Conservation (phyloP, 2,888 invertebrate genomes). For the Gnatocerus cornutus region DNA sequence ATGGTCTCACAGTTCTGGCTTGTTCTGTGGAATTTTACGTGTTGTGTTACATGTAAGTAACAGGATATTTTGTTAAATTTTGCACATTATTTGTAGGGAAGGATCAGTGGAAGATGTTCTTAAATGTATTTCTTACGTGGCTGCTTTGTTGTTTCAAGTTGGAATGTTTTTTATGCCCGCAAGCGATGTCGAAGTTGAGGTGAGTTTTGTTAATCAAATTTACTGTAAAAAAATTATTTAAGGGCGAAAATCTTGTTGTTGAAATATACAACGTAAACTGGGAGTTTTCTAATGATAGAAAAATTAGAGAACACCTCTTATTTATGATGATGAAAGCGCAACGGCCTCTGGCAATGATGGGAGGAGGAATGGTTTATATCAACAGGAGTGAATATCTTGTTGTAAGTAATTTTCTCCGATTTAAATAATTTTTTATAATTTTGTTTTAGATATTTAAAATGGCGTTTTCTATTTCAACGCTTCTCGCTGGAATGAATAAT, state of each 20-base stretch:
- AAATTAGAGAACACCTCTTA: conserved; percentile 27
- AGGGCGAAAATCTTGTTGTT: conserved; percentile 19
- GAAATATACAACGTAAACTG: conserved; percentile 34
- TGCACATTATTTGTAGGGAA: conserved; percentile 3
- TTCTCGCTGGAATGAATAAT: too few species aligned
- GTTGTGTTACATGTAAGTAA: conserved; percentile 24
- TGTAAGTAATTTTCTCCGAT: too few species aligned
- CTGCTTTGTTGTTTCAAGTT: conserved; percentile 16
- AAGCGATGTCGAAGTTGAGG: conserved; percentile 27
- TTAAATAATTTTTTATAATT: too few species aligned
- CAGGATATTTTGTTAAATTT: not conserved
- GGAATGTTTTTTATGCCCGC: conserved; percentile 29
- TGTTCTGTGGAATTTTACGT: conserved; percentile 22
- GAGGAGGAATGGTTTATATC: conserved; percentile 22
- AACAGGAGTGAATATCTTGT: conserved; percentile 17
- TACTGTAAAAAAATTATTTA: not conserved
- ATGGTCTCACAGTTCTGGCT: conserved; percentile 9
- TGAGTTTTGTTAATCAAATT: too few species aligned
- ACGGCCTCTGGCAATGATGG: conserved; percentile 20
- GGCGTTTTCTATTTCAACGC: too few species aligned
- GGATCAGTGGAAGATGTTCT: conserved; percentile 9
- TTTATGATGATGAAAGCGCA: conserved; percentile 40
- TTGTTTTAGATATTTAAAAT: too few species aligned
- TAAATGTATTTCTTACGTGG: conserved; percentile 17
- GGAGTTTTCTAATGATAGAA: conserved; percentile 8